Evolutionary conservation across 2,888 invertebrate species (phyloP).

Genomic region (Trichopoda pennipes): DNA sequence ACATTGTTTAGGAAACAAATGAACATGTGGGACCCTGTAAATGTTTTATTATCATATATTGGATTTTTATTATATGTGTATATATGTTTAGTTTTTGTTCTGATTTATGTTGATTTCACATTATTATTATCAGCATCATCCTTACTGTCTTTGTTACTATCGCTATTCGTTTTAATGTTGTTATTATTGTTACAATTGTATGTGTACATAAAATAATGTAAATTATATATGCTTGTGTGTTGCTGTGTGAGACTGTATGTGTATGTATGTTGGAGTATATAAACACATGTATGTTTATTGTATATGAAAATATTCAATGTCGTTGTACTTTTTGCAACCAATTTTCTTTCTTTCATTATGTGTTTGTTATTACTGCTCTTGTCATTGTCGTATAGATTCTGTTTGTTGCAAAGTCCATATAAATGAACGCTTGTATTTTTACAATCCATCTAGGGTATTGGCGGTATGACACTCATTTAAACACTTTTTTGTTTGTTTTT

Average conservation of each 20-base stretch:
- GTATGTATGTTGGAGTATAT: neutral
- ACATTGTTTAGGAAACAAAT: conserved; percentile 51
- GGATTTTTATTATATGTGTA: neutral
- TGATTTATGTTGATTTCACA: conserved; percentile 62
- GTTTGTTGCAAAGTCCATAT: neutral
- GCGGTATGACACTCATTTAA: conserved; percentile 61
- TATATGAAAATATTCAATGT: conserved; percentile 63
- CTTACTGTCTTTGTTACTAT: conserved; percentile 39
- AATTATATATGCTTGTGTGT: neutral
- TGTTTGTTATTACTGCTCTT: conserved; percentile 43
- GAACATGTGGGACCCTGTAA: neutral
- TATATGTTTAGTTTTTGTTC: conserved; percentile 33
- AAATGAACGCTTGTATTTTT: neutral
- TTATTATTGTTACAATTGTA: conserved; percentile 21
- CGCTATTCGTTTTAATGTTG: conserved; percentile 18
- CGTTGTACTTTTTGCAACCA: conserved; percentile 65
- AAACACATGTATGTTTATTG: conserved; percentile 1
- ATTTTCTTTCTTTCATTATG: conserved; percentile 48
- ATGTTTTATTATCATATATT: neutral
- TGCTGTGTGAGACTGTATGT: conserved; percentile 10
- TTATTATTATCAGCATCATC: conserved; percentile 60
- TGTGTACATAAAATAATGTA: no score
- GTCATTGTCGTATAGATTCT: neutral
- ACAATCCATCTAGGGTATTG: conserved; percentile 42
- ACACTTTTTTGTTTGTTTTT: conserved; percentile 34